Conservation (phyloP, 2,113 vertebrate species). For the Pardalotus punctatus region DNA sequence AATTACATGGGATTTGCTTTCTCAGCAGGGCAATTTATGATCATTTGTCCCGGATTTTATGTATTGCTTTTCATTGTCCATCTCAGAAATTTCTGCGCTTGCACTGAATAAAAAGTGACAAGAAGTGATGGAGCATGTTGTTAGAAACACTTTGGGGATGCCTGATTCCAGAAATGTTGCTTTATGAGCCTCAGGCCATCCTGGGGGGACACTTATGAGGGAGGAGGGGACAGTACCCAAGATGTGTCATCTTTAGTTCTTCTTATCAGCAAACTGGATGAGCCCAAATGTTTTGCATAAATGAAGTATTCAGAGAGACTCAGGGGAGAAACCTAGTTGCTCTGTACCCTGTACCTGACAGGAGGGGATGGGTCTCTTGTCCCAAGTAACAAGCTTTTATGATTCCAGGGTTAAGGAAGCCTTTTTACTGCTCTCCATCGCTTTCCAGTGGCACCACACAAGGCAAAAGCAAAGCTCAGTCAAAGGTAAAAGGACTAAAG, state of each 20-base stretch:
- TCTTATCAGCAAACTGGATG: neutral
- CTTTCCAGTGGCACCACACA: neutral
- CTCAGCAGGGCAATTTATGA: slow-evolving; percentile 11
- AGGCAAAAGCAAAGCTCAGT: neutral
- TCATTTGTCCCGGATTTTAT: neutral
- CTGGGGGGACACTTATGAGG: neutral
- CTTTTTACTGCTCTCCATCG: neutral
- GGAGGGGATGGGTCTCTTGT: neutral
- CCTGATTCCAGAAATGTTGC: neutral
- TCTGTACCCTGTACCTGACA: neutral
- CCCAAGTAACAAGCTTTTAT: neutral
- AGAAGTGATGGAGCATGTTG: neutral
- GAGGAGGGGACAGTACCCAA: neutral
- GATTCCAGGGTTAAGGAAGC: neutral
- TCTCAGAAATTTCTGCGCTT: neutral
- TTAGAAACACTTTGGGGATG: neutral
- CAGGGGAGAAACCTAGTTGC: rapidly evolving
- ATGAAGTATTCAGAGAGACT: neutral
- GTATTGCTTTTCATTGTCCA: slow-evolving; percentile 24
- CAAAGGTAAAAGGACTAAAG: neutral
- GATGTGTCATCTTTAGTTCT: neutral
- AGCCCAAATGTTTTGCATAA: neutral
- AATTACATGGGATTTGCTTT: slow-evolving; percentile 4
- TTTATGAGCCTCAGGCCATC: neutral
- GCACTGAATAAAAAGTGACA: slow-evolving; percentile 17